Conservation (phyloP, 64 coral and sea anemone species). For the Exaiptasia diaphana region DNA sequence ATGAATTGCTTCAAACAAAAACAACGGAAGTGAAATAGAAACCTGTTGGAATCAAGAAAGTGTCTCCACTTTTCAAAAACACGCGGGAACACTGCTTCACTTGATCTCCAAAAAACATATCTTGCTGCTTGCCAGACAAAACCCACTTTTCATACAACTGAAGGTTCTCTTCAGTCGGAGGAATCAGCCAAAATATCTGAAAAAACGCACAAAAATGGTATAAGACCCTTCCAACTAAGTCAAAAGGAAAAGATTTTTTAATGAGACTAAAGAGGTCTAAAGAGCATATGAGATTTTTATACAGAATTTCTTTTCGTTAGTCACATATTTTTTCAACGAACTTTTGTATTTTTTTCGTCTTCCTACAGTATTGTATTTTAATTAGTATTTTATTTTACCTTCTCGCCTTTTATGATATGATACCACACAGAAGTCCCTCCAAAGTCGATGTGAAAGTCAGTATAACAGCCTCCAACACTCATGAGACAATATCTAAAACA, state of each 20-base stretch:
- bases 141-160: constrained; percentile 88
- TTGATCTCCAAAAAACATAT: constrained; percentile 96
- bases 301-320: too few species aligned
- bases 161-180: constrained; percentile 85
- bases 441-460: constrained; percentile 97
- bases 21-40: too few species aligned
- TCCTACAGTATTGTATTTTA: not conserved
- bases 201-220: not conserved
- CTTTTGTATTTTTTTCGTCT: not conserved
- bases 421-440: constrained; percentile 97
- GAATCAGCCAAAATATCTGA: constrained; percentile 95
- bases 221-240: too few species aligned
- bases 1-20: too few species aligned
- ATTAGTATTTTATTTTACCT: constrained; percentile 45
- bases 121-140: constrained; percentile 92
- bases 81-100: constrained; percentile 82
- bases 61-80: constrained; percentile 64
- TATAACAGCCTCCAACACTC: constrained; percentile 93
- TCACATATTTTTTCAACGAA: too few species aligned
- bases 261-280: too few species aligned
- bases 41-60: constrained; percentile 97
- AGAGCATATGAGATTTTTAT: too few species aligned
- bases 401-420: constrained; percentile 77
- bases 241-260: too few species aligned
- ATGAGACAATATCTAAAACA: constrained; percentile 79